Evolutionary conservation across 2,888 invertebrate species (phyloP).

Genomic region (Atrina japonica): DNA sequence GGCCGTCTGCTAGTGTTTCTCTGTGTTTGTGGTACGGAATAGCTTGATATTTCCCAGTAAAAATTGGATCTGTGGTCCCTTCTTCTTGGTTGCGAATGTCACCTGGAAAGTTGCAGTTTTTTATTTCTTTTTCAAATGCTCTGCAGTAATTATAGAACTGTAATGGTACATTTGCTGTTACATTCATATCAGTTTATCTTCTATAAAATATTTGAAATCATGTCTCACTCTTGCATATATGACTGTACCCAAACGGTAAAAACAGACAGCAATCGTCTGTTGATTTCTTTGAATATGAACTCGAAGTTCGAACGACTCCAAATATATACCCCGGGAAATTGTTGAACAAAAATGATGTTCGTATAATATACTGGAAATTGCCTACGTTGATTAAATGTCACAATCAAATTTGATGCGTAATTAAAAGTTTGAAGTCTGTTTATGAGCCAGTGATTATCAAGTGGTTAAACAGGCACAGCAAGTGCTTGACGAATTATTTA

Average conservation of each 20-base stretch:
- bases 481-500: neutral
- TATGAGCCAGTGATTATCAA: constrained; percentile 25
- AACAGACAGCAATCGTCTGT: no score
- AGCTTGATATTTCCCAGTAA: constrained; percentile 12
- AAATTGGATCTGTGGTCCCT: constrained; percentile 5
- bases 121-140: constrained; percentile 57
- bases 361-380: constrained; percentile 23
- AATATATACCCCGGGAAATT: no score
- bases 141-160: constrained; percentile 59
- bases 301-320: no score
- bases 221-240: no score
- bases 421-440: constrained; percentile 40
- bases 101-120: constrained; percentile 32
- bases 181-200: constrained; percentile 25
- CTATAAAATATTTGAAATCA: neutral
- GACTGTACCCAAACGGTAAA: no score
- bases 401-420: constrained; percentile 38
- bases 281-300: no score
- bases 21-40: constrained; percentile 16
- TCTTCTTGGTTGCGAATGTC: neutral
- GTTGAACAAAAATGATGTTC: constrained; percentile 15
- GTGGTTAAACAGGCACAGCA: constrained; percentile 15
- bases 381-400: constrained; percentile 37
- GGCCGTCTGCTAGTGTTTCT: constrained; percentile 2
- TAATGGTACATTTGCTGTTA: constrained; percentile 33